phyloP scores from a whole-genome alignment of 23 tunicate genomes.

The Botrylloides violaceus region DNA sequence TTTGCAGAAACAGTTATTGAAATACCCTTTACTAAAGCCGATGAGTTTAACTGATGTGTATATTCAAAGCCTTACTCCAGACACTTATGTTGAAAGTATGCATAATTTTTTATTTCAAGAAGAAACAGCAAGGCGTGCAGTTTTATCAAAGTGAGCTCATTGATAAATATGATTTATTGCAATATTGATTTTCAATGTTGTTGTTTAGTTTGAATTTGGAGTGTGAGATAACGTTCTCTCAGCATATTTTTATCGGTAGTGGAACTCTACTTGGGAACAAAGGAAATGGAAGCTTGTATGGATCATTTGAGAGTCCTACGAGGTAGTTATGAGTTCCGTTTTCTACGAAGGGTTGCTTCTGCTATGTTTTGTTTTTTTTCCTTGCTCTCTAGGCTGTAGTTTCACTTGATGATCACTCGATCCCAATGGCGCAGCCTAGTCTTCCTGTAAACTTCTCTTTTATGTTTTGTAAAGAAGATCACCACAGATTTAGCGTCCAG shows the following conservation, averaged over 20 bases:
- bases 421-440: too few relatives aligned
- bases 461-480: too few relatives aligned
- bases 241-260: neutral
- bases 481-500: too few relatives aligned
- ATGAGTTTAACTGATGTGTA: slow-evolving; percentile 13
- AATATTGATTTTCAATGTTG: neutral
- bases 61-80: neutral
- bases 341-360: too few relatives aligned
- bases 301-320: slow-evolving; percentile 7
- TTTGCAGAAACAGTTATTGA: neutral
- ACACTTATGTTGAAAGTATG: slow-evolving; percentile 30
- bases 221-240: slow-evolving; percentile 1
- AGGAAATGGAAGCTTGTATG: neutral
- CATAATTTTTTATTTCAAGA: slow-evolving; percentile 43
- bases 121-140: slow-evolving; percentile 30
- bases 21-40: slow-evolving; percentile 13
- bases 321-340: too few relatives aligned
- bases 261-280: neutral
- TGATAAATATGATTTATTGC: neutral
- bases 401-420: too few relatives aligned
- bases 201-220: slow-evolving; percentile 21
- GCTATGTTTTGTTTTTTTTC: too few relatives aligned
- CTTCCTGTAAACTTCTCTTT: too few relatives aligned
- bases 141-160: slow-evolving; percentile 10
- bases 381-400: too few relatives aligned